Evolutionary conservation across 2,113 vertebrate species (phyloP).

Genomic region (Trematocara unimaculatum): DNA sequence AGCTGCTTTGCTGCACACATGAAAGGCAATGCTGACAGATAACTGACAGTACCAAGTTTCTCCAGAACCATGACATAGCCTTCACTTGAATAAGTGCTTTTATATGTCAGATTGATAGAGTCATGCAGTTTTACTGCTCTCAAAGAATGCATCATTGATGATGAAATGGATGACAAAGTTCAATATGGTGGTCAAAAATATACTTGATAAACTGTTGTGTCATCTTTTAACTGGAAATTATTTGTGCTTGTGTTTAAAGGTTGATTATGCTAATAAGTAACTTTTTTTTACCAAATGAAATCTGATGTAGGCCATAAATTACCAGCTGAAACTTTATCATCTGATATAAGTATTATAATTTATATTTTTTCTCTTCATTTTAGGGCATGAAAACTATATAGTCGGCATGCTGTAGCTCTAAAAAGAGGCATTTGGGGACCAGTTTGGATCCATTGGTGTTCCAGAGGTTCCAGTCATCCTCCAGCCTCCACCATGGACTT

Average conservation of each 20-base stretch:
- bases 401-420: constrained; percentile 44
- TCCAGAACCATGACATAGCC: neutral
- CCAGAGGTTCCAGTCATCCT: constrained; percentile 23
- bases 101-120: neutral
- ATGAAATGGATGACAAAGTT: neutral
- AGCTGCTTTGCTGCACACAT: constrained; percentile 61
- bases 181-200: neutral
- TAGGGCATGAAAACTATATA: constrained; percentile 32
- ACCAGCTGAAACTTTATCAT: neutral
- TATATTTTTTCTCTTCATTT: constrained; percentile 4
- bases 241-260: neutral
- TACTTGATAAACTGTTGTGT: neutral
- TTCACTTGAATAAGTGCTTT: constrained; percentile 2
- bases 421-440: constrained; percentile 33
- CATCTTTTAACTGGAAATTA: neutral
- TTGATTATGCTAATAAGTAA: neutral
- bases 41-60: constrained; percentile 35
- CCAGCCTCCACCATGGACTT: constrained; percentile 92
- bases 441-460: constrained; percentile 41
- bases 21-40: constrained; percentile 43
- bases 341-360: neutral
- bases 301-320: neutral
- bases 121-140: neutral
- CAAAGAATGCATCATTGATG: neutral
- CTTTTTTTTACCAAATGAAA: neutral